A percentile compares a stretch with the other conserved stretches of the same genome.
Conservation (phyloP, 2,113 vertebrate genomes). For the Talpa occidentalis region DNA sequence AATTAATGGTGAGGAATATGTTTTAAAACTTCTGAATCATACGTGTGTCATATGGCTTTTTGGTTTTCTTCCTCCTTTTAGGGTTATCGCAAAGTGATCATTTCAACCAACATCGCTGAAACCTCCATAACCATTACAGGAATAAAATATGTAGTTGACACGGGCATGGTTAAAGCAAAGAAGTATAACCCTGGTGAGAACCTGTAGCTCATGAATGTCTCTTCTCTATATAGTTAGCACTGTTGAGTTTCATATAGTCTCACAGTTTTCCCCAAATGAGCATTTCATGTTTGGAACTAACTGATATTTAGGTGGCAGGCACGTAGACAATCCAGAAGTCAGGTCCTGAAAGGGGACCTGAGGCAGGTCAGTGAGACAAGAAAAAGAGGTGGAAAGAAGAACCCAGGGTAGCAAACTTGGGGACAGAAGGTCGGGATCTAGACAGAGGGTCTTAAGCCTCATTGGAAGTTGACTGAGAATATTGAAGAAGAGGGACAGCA, state of each 20-base stretch:
- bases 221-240: not conserved
- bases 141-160: constrained; percentile 97
- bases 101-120: constrained; percentile 98
- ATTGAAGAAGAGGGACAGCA: not conserved
- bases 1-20: constrained; percentile 41
- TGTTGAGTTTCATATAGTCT: not conserved
- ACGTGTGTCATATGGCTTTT: constrained; percentile 41
- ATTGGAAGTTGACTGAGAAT: not conserved
- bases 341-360: not conserved
- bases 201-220: constrained; percentile 33
- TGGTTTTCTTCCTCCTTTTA: constrained; percentile 80
- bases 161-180: constrained; percentile 99
- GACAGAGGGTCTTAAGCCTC: not conserved
- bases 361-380: not conserved
- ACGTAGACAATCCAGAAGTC: not conserved
- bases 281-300: not conserved
- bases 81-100: constrained; percentile 96
- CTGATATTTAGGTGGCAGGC: not conserved
- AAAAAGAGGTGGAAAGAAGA: not conserved
- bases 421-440: not conserved
- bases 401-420: not conserved
- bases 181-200: constrained; percentile 95
- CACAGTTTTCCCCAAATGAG: not conserved
- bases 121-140: constrained; percentile 97
- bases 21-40: constrained; percentile 29